These are phyloP conservation scores for Hirtodrosophila cameraria DNA, from an alignment of 2,888 invertebrate genomes.

Conservation along the genomic window DNA sequence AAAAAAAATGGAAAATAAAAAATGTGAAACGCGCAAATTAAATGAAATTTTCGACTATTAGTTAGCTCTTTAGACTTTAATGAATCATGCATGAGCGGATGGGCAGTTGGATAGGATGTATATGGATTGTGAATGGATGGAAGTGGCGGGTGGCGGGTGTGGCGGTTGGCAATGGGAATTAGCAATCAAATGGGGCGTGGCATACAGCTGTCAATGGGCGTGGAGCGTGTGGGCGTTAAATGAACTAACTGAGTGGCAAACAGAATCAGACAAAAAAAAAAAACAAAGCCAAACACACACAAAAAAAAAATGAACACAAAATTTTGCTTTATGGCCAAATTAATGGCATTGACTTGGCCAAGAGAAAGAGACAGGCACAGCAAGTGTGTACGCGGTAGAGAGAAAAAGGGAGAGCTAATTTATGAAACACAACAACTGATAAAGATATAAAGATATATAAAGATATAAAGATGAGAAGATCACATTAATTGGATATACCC, in stretches of 20 bases:
- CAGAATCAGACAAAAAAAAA: slow-evolving; percentile 20
- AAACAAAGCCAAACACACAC: slow-evolving; percentile 1
- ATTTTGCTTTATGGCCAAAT: slow-evolving; percentile 61
- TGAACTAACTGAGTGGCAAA: slow-evolving; percentile 38
- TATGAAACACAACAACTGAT: slow-evolving; percentile 46
- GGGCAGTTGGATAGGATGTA: background rate
- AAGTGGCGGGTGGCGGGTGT: background rate
- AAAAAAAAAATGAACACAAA: slow-evolving; percentile 31
- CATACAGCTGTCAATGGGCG: slow-evolving; percentile 33
- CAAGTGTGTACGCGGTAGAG: background rate
- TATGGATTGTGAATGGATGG: too few species aligned
- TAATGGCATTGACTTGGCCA: slow-evolving; percentile 63
- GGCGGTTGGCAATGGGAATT: slow-evolving; percentile 16
- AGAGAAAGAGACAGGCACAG: background rate
- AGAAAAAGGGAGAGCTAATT: slow-evolving; percentile 31
- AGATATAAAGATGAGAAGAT: slow-evolving; percentile 47
- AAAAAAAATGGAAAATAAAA: slow-evolving; percentile 29
- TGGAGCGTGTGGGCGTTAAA: slow-evolving; percentile 48
- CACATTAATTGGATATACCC: slow-evolving; percentile 54
- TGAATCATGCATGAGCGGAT: slow-evolving; percentile 55
- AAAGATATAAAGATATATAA: slow-evolving; percentile 34
- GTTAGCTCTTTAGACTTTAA: slow-evolving; percentile 73
- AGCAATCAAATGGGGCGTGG: slow-evolving; percentile 43
- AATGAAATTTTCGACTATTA: slow-evolving; percentile 70
- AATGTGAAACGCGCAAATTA: slow-evolving; percentile 57